Percentiles rank a stretch among this genome's conserved stretches.
phyloP scores from a whole-genome alignment of 2,113 vertebrate species.

The Gnathonemus echidnorhynchus region DNA sequence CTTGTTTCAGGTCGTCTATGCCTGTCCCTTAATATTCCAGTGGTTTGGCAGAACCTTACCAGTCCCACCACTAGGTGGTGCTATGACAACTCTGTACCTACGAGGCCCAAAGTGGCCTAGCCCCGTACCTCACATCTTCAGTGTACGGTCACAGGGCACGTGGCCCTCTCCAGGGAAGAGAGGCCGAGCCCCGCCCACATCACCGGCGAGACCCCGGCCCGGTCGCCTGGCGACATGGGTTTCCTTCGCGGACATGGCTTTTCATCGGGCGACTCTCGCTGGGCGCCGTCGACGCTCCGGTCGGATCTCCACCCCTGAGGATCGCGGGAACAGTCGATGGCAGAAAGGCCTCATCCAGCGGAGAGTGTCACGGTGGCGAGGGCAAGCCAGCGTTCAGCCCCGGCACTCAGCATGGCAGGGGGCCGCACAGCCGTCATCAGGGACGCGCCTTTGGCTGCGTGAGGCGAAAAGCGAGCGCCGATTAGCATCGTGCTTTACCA shows the following conservation, averaged over 20 bases:
- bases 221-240: conserved; percentile 36
- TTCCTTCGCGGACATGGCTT: conserved; percentile 74
- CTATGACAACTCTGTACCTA: not conserved
- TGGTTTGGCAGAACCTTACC: conserved; percentile 56
- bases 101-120: not conserved
- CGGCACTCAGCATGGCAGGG: conserved; percentile 64
- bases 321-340: conserved; percentile 77
- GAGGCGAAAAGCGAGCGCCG: conserved; percentile 2
- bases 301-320: conserved; percentile 82
- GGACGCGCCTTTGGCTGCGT: conserved; percentile 91
- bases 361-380: conserved; percentile 61
- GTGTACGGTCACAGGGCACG: not conserved
- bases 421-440: conserved; percentile 71
- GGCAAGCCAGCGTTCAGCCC: conserved; percentile 17
- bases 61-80: conserved; percentile 24
- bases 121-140: not conserved
- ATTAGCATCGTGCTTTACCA: not conserved
- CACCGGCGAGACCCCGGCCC: conserved; percentile 44
- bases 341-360: conserved; percentile 86
- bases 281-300: conserved; percentile 63
- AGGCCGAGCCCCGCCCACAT: not conserved
- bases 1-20: conserved; percentile 60
- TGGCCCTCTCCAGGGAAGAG: not conserved
- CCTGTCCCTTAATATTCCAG: conserved; percentile 51
- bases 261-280: conserved; percentile 57